Base-by-base conservation (phyloP, 2,888 invertebrate species). In the Rhamnusium bicolor region DNA sequence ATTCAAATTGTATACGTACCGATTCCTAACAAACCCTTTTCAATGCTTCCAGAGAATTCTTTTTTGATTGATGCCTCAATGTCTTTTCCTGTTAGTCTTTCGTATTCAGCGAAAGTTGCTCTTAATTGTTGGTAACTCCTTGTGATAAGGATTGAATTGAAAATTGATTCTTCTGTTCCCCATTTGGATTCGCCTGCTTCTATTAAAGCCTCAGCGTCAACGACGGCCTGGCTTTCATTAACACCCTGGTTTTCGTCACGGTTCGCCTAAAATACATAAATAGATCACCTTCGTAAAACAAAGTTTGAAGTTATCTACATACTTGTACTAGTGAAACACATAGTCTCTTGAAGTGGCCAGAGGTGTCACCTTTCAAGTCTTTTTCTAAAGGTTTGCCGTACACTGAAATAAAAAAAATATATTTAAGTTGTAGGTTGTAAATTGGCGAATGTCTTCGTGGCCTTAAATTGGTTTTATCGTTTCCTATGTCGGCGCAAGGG, bases 301-400 rank as follows among this genome's bases (percentile, higher is more conserved):
- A 51, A 40, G 16, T 5, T 18, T 18, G 3, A 8, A 19, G 10
- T 51, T 18, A 19, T 18, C 10, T n/a, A 75, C 79, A 81, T 82
- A 86, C 86, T 91, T 94, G 94, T 81, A 94, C 93, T 65, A 97
- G 89, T 0, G 97, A 96, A 19, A 98, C 94, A 82, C 97, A 93
- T 62, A 98, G 91, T 73, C 97, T 92, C 89, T 96, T 95, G 89
- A 98, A 98, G 88, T 96, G 95, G n/a, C 98, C 98, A 10, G 97
- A 97, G 6, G 98, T 97, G 87, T 98, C 98, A 63, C 94, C 95
- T 86, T 94, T 94, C 81, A 98, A 89, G 85, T 97, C 97, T 6
- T 93, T 92, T 86, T 98, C 98, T 77, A 98, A 89, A 72, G 92
- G 88, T 87, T 93, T 95, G 81, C 93, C 93, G 88, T 94, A 97